phyloP scores from a whole-genome alignment of 1,140 invertebrate species.

The Brachionus rubens region DNA sequence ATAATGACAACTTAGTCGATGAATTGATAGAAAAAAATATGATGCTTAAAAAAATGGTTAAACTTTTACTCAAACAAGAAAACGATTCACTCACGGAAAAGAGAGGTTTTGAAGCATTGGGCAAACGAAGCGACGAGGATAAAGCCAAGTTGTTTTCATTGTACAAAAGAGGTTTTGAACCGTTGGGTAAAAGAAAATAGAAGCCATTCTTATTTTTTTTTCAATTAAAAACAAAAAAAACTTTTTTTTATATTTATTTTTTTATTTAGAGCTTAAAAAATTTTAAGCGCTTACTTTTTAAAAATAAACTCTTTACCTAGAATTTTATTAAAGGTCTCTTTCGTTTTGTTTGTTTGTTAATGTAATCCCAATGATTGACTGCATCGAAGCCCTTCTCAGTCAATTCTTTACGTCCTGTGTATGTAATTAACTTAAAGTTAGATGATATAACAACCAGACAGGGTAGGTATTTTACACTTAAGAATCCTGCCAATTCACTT shows the following conservation, averaged over 20 bases:
- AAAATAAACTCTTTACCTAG: conserved; percentile 11
- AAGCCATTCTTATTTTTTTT: background rate
- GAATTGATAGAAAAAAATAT: conserved; percentile 4
- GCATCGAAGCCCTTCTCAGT: conserved; percentile 1
- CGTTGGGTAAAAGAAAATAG: conserved; percentile 1
- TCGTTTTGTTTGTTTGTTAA: conserved; percentile 1
- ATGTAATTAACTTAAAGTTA: background rate
- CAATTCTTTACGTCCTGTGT: conserved; percentile 16
- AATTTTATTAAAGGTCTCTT: background rate
- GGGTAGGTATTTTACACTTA: conserved; percentile 8
- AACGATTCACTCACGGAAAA: background rate
- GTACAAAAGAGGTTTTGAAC: conserved; percentile 26
- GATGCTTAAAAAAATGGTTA: background rate
- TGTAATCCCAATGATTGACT: background rate
- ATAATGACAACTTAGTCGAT: background rate
- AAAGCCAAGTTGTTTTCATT: background rate
- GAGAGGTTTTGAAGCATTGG: conserved; percentile 14
- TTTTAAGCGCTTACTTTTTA: background rate
- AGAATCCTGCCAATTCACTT: background rate
- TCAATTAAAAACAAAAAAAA: background rate
- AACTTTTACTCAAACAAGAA: background rate
- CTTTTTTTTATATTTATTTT: background rate
- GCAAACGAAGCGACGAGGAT: conserved; percentile 4
- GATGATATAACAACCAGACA: background rate
- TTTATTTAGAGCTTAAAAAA: background rate